Evolutionary conservation across 2,888 invertebrate genomes (phyloP).

Genomic region (Theodoxus fluviatilis): DNA sequence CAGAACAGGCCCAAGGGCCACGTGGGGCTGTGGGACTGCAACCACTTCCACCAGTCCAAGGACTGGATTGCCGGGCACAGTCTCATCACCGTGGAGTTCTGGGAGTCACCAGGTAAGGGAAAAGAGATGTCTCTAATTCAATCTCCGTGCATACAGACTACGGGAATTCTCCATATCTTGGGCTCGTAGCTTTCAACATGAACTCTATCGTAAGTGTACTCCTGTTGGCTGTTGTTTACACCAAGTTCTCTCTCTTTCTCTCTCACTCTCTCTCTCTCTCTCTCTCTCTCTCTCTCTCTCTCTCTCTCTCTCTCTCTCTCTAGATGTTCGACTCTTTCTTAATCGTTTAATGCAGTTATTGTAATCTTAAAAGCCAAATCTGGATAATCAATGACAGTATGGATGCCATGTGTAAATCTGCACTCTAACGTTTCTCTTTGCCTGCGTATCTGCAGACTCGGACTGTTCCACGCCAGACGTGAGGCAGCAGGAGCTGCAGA

Average conservation of each 20-base stretch:
- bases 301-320: neutral
- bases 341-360: too few relatives aligned
- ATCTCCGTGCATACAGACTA: constrained; percentile 7
- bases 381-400: too few relatives aligned
- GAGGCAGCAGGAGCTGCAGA: too few relatives aligned
- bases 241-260: neutral
- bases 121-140: neutral
- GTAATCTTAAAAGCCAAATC: too few relatives aligned
- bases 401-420: too few relatives aligned
- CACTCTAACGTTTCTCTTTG: too few relatives aligned
- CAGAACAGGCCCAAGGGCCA: constrained; percentile 58
- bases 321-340: neutral
- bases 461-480: too few relatives aligned
- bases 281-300: constrained; percentile 12
- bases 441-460: too few relatives aligned
- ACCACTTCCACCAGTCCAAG: constrained; percentile 59
- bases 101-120: constrained; percentile 60
- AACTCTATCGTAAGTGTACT: too few relatives aligned
- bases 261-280: constrained; percentile 11
- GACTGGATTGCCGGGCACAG: constrained; percentile 57
- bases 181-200: too few relatives aligned
- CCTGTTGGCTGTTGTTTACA: neutral
- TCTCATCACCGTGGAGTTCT: constrained; percentile 62
- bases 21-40: constrained; percentile 63
- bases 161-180: too few relatives aligned